Conservation (phyloP, 2,797 vertebrate species). For the Enteromius trimaculatus region DNA sequence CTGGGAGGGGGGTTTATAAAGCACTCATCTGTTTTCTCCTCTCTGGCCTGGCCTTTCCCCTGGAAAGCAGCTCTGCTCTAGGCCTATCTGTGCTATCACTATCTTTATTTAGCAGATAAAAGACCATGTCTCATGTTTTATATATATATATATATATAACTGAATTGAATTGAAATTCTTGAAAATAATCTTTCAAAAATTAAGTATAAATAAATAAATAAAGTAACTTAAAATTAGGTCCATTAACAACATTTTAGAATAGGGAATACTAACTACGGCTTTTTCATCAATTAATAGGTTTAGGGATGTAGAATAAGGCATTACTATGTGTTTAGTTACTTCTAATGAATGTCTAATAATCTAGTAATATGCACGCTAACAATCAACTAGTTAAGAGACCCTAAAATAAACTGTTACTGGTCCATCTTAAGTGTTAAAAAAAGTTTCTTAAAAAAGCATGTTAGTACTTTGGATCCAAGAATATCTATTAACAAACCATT, state of each 20-base stretch:
- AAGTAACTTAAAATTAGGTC: background rate
- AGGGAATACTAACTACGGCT: no score
- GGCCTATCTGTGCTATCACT: conserved; percentile 72
- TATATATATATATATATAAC: conserved; percentile 11
- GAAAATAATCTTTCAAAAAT: background rate
- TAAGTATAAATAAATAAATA: background rate
- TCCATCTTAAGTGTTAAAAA: background rate
- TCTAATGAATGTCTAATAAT: no score
- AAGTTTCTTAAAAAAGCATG: background rate
- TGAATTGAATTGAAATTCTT: no score
- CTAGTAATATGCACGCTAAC: no score
- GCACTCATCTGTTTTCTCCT: conserved; percentile 73
- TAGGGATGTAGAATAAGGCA: no score
- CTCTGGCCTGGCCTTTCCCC: conserved; percentile 57
- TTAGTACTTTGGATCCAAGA: background rate
- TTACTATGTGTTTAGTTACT: no score
- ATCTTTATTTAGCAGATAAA: conserved; percentile 61
- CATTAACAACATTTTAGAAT: background rate
- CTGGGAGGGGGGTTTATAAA: conserved; percentile 60
- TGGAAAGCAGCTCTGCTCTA: conserved; percentile 71
- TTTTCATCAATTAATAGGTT: no score
- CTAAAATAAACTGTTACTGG: no score
- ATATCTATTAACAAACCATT: no score
- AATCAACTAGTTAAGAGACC: no score
- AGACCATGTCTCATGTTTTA: conserved; percentile 31